Evolutionary conservation across 2,888 invertebrate species (phyloP), one percentile per base, ranked within the genome.

Genomic region (Euphydryas editha): DNA sequence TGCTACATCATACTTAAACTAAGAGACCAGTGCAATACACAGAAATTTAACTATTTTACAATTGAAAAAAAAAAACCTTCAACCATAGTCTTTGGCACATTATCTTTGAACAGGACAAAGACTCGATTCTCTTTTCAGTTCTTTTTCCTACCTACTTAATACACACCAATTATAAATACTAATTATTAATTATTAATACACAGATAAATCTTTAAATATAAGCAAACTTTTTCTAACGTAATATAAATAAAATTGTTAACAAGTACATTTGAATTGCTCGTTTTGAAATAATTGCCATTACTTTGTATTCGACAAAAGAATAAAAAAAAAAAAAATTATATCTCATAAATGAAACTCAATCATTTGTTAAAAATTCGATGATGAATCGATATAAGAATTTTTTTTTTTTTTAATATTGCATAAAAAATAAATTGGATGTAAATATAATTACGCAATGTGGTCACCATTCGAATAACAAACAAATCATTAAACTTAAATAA

Each of bases 31-130:
- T 90, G 92, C 89, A 81, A 84, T 85, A 88, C 84, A 84, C 83
- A 80, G 81, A 84, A 73, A 75, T 78, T 74, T 76, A 76, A 77
- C 73, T 72, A 71, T 75, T 82, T 81, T 81, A 83, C 84, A 78
- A 83, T 79, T 77, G 78, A 84, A 81, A 77, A 82, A 84, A 80
- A 78, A 78, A 83, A 82, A 80, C 84, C 84, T 75, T 85, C 87
- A 84, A 84, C 82, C 81, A 81, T 86, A 90, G 91, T 92, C 92
- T 92, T 92, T 92, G 92, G 92, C 92, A 92, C 92, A 87, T 82
- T 84, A 88, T 92, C 92, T 92, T 92, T 92, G 92, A 90, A 84
- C 72, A 79, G 80, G 83, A 85, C 92, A 91, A 92, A 92, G 92
- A 92, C 91, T 89, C 85, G 79, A 86, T 81, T 82, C 80, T 79